Conservation (phyloP, 2,797 vertebrate genomes). For the Crenichthys baileyi region DNA sequence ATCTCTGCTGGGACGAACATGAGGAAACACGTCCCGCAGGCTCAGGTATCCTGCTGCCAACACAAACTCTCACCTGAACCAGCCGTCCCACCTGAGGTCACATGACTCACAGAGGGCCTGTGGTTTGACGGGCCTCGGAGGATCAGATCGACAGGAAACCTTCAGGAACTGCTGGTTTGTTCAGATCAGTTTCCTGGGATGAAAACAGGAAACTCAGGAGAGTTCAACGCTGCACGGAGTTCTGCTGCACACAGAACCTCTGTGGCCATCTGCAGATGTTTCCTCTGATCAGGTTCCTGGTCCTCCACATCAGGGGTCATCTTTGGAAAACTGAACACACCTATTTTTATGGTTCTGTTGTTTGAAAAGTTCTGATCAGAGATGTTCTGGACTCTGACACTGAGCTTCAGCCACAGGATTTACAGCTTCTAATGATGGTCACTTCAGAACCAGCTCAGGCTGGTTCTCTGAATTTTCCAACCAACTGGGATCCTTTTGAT, state of each 20-base stretch:
- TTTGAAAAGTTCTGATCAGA: no score
- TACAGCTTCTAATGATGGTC: no score
- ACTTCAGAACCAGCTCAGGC: no score
- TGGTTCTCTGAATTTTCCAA: no score
- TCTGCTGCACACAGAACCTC: not conserved
- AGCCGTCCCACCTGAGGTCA: not conserved
- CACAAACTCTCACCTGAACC: not conserved
- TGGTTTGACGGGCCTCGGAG: not conserved
- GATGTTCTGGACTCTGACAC: no score
- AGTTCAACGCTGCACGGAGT: not conserved
- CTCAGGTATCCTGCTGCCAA: conserved; percentile 14
- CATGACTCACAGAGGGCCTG: not conserved
- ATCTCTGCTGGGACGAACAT: conserved; percentile 15
- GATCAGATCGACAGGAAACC: not conserved
- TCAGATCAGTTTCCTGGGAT: no score
- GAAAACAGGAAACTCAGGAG: no score
- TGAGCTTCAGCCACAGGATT: no score
- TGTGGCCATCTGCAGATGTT: not conserved
- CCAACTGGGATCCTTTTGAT: no score
- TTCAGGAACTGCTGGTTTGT: not conserved
- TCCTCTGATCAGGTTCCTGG: not conserved
- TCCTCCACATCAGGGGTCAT: not conserved
- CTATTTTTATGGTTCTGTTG: no score
- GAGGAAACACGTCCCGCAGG: conserved; percentile 25
- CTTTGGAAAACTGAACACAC: no score